Conservation (phyloP, 2,888 invertebrate genomes). For the Leucozona laternaria region DNA sequence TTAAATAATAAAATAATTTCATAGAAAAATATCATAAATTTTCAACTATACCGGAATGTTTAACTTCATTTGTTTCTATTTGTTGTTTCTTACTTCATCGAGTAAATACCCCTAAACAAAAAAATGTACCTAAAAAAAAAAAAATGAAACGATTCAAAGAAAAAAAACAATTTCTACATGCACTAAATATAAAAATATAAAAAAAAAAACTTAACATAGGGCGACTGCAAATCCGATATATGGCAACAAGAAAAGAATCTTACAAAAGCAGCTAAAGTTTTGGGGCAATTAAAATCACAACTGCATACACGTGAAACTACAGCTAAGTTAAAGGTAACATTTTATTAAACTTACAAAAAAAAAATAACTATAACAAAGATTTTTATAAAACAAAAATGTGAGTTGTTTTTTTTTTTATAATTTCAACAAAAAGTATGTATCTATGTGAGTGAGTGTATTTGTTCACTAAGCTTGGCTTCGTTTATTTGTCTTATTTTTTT, state of each 20-base stretch:
- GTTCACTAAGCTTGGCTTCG: slow-evolving; percentile 66
- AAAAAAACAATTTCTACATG: slow-evolving; percentile 38
- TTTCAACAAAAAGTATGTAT: slow-evolving; percentile 33
- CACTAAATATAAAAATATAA: slow-evolving; percentile 39
- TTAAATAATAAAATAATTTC: slow-evolving; percentile 14
- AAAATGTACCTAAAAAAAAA: slow-evolving; percentile 4
- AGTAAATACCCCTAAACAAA: slow-evolving; percentile 2
- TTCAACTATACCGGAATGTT: slow-evolving; percentile 49
- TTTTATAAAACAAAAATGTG: slow-evolving; percentile 37
- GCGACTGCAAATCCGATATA: slow-evolving; percentile 84
- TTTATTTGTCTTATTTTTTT: slow-evolving; percentile 32
- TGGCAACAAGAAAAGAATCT: slow-evolving; percentile 85
- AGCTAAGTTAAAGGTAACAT: slow-evolving; percentile 84
- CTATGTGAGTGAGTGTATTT: slow-evolving; percentile 60
- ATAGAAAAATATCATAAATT: slow-evolving; percentile 39
- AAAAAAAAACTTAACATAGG: slow-evolving; percentile 79
- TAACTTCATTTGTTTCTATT: slow-evolving; percentile 45
- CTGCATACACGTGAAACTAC: slow-evolving; percentile 84
- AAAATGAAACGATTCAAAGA: slow-evolving; percentile 33
- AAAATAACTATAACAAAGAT: slow-evolving; percentile 28
- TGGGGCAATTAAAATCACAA: slow-evolving; percentile 85
- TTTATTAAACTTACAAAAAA: slow-evolving; percentile 44
- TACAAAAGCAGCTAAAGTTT: slow-evolving; percentile 85
- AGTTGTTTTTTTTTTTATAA: slow-evolving; percentile 22
- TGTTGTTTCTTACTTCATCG: slow-evolving; percentile 25